Evolutionary conservation across 2,888 invertebrate genomes (phyloP).

Genomic region (Acanthosepion lycidas): DNA sequence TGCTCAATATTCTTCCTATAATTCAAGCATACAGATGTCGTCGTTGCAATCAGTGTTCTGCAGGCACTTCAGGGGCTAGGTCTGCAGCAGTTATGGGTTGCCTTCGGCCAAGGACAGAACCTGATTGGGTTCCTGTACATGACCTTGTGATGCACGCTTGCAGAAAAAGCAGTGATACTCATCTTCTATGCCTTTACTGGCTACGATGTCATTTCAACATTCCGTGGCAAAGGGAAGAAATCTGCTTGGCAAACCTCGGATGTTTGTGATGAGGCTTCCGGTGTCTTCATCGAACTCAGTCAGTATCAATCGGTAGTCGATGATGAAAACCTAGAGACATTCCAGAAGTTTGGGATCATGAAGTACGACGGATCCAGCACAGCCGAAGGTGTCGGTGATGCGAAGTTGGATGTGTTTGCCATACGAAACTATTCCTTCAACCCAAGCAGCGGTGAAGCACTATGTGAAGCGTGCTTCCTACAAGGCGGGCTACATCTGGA

Average conservation of each 20-base stretch:
- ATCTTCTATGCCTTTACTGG: constrained; percentile 60
- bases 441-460: constrained; percentile 50
- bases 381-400: constrained; percentile 51
- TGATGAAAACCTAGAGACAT: constrained; percentile 50
- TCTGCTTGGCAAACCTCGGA: too few relatives aligned
- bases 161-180: constrained; percentile 52
- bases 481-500: constrained; percentile 53
- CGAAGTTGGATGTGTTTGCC: too few relatives aligned
- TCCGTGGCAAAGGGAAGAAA: too few relatives aligned
- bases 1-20: background rate
- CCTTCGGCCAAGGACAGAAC: constrained; percentile 54
- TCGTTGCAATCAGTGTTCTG: constrained; percentile 48
- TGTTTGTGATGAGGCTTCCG: too few relatives aligned
- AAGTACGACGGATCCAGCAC: constrained; percentile 48
- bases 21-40: background rate
- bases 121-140: constrained; percentile 55
- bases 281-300: constrained; percentile 49
- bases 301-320: constrained; percentile 41
- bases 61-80: constrained; percentile 49
- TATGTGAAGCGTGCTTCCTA: constrained; percentile 55
- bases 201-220: constrained; percentile 55
- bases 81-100: constrained; percentile 53
- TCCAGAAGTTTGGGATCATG: constrained; percentile 53
- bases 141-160: constrained; percentile 52
- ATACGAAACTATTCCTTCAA: too few relatives aligned